Base-by-base conservation (phyloP, 2,797 vertebrate genomes). In the Phalanger gymnotis region DNA sequence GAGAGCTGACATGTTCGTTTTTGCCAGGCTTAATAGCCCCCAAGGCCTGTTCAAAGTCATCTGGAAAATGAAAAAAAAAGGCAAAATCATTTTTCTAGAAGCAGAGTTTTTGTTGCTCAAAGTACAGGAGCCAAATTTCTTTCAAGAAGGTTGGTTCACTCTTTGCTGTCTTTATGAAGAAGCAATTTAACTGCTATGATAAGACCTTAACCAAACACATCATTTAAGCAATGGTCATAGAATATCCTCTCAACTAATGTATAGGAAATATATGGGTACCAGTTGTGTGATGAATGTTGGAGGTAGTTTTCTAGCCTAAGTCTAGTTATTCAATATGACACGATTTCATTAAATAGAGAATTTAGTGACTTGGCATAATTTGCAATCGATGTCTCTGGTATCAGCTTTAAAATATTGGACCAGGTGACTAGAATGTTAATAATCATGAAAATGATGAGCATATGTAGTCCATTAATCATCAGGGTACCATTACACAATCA, bases 1-100 rank as follows among this genome's bases (percentile, higher is more conserved):
- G 96, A 98, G 98, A 98, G 31, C 94, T 98, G 97, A 97, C 98
- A 94, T 97, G 94, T 96, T 98, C 97, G 92, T 98, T 98, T 98
- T 97, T 98, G 97, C 97, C 90, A 97, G 96, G 94, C 92, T 95
- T 97, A 98, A 93, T 96, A 98, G 93, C 95, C 96, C 93, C 56
- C 96, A 98, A 98, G 97, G 95, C 96, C 94, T 98, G 31, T 66
- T 97, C 96, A 98, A 98, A 98, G 95, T 97, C 91, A 96, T 95
- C 91, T 95, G 93, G 55, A 94, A 91, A 27, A 81, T 25, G 53
- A 47, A 47, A 96, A 94, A 93, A 14, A 9, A 19, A 47, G 12
- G 1, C 53, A 94, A 97, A 97, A 92, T 4, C 0, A 5, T 58
- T 90, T 94, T 96, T 92, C 96, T 95, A 94, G 92, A 90, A 90